Evolutionary conservation across 1,140 invertebrate genomes (phyloP), one percentile per base, ranked within the genome.

Genomic region (Oryctes rhinoceros): DNA sequence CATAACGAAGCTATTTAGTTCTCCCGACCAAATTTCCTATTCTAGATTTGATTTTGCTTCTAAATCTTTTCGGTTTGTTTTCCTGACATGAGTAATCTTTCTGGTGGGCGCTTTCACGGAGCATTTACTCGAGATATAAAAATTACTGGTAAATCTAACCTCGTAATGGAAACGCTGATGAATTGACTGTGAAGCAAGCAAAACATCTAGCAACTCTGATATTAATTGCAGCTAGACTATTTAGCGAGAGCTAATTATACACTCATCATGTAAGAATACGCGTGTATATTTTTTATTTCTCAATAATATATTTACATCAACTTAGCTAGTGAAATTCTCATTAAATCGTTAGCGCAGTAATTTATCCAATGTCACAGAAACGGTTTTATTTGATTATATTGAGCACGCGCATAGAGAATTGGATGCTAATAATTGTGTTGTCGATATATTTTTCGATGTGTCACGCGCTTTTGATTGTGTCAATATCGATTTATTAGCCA

Each of bases 171-270:
- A 15, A 15, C 53, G 53, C 18, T 18, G 18, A 59, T 59, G n/a
- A 59, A 59, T 18, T n/a, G 15, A n/a, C 53, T 59, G 53, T 59
- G n/a, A 59, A 59, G 18, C 53, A 59, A 59, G n/a, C 18, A 59
- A 30, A 59, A 59, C 53, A 59, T 59, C 18, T 59, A 59, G 15
- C 15, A 59, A 18, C 7, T 0, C 53, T 59, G 53, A 59, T 15
- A 59, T n/a, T 59, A 59, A 59, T 59, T 59, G 15, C 18, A 7
- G 15, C 18, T n/a, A 18, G 18, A 59, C 13, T 6, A 59, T 18
- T 6, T 18, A 6, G 5, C 15, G 6, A 18, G 13, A 59, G n/a
- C 9, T 0, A 44, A 44, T 44, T 44, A 44, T 44, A 18, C 11
- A 53, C 13, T 53, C 49, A 13, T 13, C 13, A 53, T 53, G 24